phyloP scores from a whole-genome alignment of 2,888 invertebrate genomes.

The Sisyra nigra region DNA sequence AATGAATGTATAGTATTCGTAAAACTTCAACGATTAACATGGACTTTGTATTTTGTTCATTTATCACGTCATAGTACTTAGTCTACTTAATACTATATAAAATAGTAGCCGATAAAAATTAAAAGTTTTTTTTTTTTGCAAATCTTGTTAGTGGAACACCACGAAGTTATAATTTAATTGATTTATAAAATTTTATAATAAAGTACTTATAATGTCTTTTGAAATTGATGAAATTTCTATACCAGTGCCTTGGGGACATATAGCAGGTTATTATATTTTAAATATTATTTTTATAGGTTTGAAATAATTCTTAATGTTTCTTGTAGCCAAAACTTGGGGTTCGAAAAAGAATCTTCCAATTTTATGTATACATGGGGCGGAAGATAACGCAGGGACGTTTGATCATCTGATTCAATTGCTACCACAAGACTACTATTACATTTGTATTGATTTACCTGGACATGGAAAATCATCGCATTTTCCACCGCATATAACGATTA shows the following conservation, averaged over 20 bases:
- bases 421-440: conserved; percentile 28
- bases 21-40: too few species aligned
- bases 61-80: too few species aligned
- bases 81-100: too few species aligned
- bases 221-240: conserved; percentile 26
- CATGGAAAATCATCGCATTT: conserved; percentile 39
- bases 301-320: neutral
- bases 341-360: conserved; percentile 33
- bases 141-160: too few species aligned
- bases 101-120: too few species aligned
- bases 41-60: too few species aligned
- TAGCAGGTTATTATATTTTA: conserved; percentile 29
- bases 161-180: too few species aligned
- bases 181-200: too few species aligned
- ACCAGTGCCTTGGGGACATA: conserved; percentile 38
- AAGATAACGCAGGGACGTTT: conserved; percentile 42
- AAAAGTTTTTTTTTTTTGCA: too few species aligned
- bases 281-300: conserved; percentile 4
- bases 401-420: conserved; percentile 36
- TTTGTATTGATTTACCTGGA: conserved; percentile 40
- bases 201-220: too few species aligned
- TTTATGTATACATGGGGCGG: conserved; percentile 38
- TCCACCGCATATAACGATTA: conserved; percentile 24
- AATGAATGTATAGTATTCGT: too few species aligned
- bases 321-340: conserved; percentile 44